Conservation (phyloP, 2,888 invertebrate species). For the Platerodrilus igneus region DNA sequence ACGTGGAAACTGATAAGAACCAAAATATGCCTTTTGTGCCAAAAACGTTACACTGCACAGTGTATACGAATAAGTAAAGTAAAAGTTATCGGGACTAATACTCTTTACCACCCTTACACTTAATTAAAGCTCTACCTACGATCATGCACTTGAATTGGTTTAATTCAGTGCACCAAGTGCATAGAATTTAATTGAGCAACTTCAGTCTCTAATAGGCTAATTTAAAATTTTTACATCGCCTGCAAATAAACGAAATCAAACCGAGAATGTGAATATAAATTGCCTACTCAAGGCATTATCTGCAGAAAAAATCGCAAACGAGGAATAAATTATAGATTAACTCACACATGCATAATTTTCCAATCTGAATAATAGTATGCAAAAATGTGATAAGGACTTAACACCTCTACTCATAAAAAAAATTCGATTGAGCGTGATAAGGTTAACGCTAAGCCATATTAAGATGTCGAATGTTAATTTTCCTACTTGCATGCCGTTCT, state of each 20-base stretch:
- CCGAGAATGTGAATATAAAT: constrained; percentile 14
- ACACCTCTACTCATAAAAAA: constrained; percentile 6
- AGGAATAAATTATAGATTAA: constrained; percentile 14
- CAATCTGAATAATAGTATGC: constrained; percentile 8
- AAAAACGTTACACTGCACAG: no score
- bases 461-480: constrained; percentile 17
- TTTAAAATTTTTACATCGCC: no score
- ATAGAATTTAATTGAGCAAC: no score
- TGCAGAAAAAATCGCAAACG: constrained; percentile 10
- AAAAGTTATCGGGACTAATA: no score
- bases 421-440: constrained; percentile 5
- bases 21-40: no score
- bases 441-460: constrained; percentile 13
- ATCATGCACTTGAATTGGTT: no score
- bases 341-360: constrained; percentile 11
- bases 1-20: no score
- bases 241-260: constrained; percentile 5
- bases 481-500: constrained; percentile 10
- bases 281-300: constrained; percentile 12
- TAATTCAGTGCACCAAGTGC: no score
- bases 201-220: no score
- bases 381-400: constrained; percentile 5
- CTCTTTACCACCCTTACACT: no score
- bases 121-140: no score
- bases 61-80: no score